These are phyloP conservation scores for Deilephila porcellus DNA, from an alignment of 2,888 invertebrate genomes.

Conservation along the genomic window DNA sequence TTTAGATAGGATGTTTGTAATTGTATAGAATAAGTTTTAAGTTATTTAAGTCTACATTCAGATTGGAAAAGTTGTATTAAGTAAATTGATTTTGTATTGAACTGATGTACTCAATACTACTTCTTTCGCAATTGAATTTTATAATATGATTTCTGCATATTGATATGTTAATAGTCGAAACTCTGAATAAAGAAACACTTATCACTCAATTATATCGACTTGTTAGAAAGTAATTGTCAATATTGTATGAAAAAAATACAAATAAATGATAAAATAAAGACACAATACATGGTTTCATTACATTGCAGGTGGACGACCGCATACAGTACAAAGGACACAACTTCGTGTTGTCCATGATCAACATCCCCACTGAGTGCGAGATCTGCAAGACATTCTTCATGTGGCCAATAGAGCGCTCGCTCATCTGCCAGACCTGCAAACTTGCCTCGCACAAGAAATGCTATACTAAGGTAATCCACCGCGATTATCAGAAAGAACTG, in stretches of 20 bases:
- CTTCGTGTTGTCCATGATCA: constrained; percentile 95
- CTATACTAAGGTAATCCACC: constrained; percentile 87
- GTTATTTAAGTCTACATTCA: no score
- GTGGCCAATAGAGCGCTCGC: constrained; percentile 97
- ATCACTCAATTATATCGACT: no score
- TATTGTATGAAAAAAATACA: neutral
- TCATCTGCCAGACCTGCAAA: constrained; percentile 91
- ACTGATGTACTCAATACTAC: no score
- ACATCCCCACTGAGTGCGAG: constrained; percentile 98
- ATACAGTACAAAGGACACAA: constrained; percentile 92
- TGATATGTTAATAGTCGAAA: no score
- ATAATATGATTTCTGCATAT: no score
- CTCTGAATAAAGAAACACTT: no score
- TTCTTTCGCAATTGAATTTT: no score
- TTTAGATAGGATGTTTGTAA: no score
- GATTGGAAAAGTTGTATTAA: no score
- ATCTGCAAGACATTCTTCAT: constrained; percentile 96
- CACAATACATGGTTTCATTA: neutral
- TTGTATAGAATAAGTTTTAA: no score
- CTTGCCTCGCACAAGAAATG: constrained; percentile 98
- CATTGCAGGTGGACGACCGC: constrained; percentile 86
- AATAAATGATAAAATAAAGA: neutral
- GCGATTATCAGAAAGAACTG: neutral
- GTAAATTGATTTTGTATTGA: no score
- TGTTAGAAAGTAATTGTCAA: neutral